A percentile compares a stretch with the other conserved stretches of the same genome.
phyloP scores from a whole-genome alignment of 2,888 invertebrate species.

The Marronus borbonicus region DNA sequence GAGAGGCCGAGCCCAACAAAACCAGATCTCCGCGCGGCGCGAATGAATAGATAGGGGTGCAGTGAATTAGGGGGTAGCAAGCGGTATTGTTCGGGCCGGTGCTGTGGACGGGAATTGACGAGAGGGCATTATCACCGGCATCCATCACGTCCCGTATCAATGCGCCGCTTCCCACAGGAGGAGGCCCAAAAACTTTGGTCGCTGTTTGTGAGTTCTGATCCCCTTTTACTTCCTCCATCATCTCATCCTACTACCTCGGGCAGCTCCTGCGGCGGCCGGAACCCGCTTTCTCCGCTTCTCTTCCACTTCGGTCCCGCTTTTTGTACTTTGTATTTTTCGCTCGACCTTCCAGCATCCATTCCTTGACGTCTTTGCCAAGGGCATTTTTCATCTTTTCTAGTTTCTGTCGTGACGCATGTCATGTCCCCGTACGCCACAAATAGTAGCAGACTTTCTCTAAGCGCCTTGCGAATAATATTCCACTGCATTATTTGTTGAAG shows the following conservation, averaged over 20 bases:
- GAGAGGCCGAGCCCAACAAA: slow-evolving; percentile 56
- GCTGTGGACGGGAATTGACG: slow-evolving; percentile 73
- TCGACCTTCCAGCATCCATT: slow-evolving; percentile 62
- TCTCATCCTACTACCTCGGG: slow-evolving; percentile 37
- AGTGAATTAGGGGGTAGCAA: slow-evolving; percentile 68
- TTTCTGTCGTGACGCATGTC: slow-evolving; percentile 70
- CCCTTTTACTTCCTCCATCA: slow-evolving; percentile 44
- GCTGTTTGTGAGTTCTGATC: slow-evolving; percentile 53
- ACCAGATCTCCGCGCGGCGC: slow-evolving; percentile 58
- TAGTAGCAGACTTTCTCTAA: neutral
- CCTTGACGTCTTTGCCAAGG: slow-evolving; percentile 65
- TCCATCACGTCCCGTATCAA: slow-evolving; percentile 72
- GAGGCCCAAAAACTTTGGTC: slow-evolving; percentile 67
- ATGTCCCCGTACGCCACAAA: slow-evolving; percentile 62
- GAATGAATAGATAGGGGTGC: slow-evolving; percentile 70
- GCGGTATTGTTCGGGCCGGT: slow-evolving; percentile 74
- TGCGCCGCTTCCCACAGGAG: slow-evolving; percentile 69
- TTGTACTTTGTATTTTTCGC: slow-evolving; percentile 67
- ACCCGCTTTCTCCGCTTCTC: slow-evolving; percentile 41
- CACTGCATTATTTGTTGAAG: slow-evolving; percentile 12
- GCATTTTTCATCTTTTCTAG: slow-evolving; percentile 71
- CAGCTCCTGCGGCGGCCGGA: slow-evolving; percentile 3
- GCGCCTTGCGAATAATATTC: neutral
- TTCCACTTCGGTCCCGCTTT: slow-evolving; percentile 61
- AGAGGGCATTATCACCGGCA: slow-evolving; percentile 72